A percentile compares a stretch with the other conserved stretches of the same genome.
phyloP scores from a whole-genome alignment of 2,113 vertebrate genomes.

The Ondatra zibethicus region DNA sequence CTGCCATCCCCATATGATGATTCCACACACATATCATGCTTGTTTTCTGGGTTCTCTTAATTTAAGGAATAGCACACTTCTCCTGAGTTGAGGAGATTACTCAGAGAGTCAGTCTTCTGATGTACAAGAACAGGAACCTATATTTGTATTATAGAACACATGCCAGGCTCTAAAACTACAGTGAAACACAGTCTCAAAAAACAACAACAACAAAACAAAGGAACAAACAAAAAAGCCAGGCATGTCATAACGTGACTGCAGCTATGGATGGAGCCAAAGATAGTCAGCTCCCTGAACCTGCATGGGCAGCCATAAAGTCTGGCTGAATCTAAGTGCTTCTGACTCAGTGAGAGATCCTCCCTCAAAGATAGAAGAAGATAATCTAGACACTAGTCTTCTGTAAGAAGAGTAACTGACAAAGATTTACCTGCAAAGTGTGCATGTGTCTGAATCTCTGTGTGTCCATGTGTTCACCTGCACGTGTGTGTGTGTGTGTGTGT shows the following conservation, averaged over 20 bases:
- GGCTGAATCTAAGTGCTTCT: not conserved
- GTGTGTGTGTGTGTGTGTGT: not conserved
- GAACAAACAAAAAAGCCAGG: too few species aligned
- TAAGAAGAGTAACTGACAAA: not conserved
- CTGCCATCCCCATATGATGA: too few species aligned
- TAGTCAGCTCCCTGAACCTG: not conserved
- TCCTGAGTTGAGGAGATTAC: not conserved
- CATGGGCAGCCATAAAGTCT: not conserved
- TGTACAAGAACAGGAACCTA: not conserved
- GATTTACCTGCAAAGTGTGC: not conserved
- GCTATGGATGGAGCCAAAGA: not conserved
- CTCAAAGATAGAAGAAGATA: not conserved
- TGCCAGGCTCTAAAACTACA: too few species aligned
- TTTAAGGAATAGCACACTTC: not conserved
- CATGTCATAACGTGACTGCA: not conserved
- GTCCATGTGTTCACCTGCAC: not conserved
- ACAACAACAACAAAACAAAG: too few species aligned
- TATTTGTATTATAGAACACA: not conserved
- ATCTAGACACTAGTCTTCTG: not conserved
- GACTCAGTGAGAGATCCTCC: not conserved
- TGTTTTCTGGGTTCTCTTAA: not conserved
- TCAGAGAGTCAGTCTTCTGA: not conserved
- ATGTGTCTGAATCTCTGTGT: not conserved
- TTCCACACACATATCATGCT: fast-evolving
- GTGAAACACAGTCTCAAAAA: too few species aligned